Evolutionary conservation across 64 coral and sea anemone genomes (phyloP).

Genomic region (Stichodactyla helianthus): DNA sequence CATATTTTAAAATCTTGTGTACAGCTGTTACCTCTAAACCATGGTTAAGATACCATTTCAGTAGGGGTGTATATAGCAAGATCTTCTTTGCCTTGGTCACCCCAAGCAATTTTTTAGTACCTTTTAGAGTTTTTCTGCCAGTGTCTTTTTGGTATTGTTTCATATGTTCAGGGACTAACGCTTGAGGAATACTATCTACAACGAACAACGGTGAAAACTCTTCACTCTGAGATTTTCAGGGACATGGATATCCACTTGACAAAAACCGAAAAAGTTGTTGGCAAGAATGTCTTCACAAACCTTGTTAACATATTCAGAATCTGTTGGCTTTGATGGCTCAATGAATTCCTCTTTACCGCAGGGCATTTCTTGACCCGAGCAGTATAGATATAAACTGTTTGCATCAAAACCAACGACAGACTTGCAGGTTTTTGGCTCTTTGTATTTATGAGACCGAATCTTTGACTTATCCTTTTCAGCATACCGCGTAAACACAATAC

Average conservation of each 20-base stretch:
- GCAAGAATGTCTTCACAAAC: background rate
- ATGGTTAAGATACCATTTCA: conserved; percentile 46
- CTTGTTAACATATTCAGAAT: background rate
- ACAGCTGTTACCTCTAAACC: conserved; percentile 7
- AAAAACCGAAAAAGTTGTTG: conserved; percentile 15
- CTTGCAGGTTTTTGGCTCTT: background rate
- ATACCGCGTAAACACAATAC: conserved; percentile 34
- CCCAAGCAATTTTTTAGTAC: conserved; percentile 25
- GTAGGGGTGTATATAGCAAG: conserved; percentile 35
- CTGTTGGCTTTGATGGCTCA: background rate
- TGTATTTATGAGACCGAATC: conserved; percentile 30
- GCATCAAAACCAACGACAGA: conserved; percentile 37
- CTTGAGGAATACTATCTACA: background rate
- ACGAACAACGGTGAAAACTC: conserved; percentile 41
- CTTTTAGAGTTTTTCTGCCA: conserved; percentile 16
- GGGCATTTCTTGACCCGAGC: conserved; percentile 28
- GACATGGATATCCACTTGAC: conserved; percentile 37
- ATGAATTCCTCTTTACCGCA: conserved; percentile 15
- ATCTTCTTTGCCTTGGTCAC: conserved; percentile 35
- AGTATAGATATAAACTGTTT: conserved; percentile 31
- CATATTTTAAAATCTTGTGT: background rate
- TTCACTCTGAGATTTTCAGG: background rate
- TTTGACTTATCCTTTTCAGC: conserved; percentile 13
- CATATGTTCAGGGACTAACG: conserved; percentile 9
- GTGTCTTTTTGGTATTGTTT: conserved; percentile 20